Evolutionary conservation across 2,888 invertebrate species (phyloP), one percentile per base, ranked within the genome.

Genomic region (Troglohyphantes excavatus): DNA sequence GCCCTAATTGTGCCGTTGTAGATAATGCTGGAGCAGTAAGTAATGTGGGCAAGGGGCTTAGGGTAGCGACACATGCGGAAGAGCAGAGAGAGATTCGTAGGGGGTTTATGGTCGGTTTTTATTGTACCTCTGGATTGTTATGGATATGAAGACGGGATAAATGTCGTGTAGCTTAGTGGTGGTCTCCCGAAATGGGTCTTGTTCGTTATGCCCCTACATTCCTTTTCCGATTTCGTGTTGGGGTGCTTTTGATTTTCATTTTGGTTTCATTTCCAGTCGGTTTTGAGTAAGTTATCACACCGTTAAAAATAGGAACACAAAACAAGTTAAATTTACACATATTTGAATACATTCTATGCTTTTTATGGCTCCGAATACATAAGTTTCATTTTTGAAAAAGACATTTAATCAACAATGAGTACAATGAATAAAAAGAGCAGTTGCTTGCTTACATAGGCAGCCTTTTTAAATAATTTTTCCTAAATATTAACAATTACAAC

Each of bases 61-160:
- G 33, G 33, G 5, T 33, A n/a, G 53, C 13, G 2, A 17, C 17
- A n/a, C 53, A n/a, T 5, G 5, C n/a, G 53, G 53, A n/a, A 53
- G 53, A 17, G 39, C 13, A 53, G n/a, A n/a, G 46, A 46, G 2
- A 53, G 53, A 17, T 53, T 53, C 53, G 53, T 53, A n/a, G 17
- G 13, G 53, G 53, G 53, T 53, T 53, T 53, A 53, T 53, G 53
- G n/a, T 2, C n/a, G 3, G 7, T 53, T 46, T 53, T 53, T 53
- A 53, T 53, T 53, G 53, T 53, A 53, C 46, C 46, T 46, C 11
- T 2, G 53, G 53, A 53, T 53, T 53, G 53, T 17, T 53, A 17
- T 53, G 53, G 53, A 53, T 53, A 53, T 53, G 53, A 53, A 53
- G 53, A 53, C 53, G 2, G 53, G 53, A 53, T 53, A 53, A 53